Evolutionary conservation across 2,113 vertebrate genomes (phyloP).

Genomic region (Lontra canadensis): DNA sequence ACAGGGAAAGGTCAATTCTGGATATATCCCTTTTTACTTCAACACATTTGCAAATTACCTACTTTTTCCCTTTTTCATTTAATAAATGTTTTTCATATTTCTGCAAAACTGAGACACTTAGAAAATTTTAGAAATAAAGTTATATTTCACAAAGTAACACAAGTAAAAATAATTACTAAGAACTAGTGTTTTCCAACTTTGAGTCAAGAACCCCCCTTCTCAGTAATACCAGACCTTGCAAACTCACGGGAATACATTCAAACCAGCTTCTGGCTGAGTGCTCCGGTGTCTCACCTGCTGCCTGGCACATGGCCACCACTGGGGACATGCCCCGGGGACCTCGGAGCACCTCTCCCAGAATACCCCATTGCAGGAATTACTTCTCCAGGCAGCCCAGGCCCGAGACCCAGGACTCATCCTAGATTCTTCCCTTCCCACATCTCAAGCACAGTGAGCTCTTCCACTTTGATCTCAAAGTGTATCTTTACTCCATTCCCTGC

Average conservation of each 20-base stretch:
- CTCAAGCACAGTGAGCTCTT: not conserved
- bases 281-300: accelerated
- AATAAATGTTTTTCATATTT: not conserved
- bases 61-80: not conserved
- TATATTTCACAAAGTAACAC: not conserved
- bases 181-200: not conserved
- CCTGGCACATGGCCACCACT: accelerated
- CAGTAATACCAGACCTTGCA: not conserved
- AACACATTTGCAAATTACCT: not conserved
- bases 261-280: not conserved
- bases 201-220: not conserved
- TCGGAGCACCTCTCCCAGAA: not conserved
- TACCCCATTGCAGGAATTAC: not conserved
- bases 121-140: not conserved
- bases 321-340: not conserved
- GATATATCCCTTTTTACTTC: not conserved
- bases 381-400: not conserved
- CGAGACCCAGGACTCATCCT: not conserved
- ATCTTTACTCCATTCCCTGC: not conserved
- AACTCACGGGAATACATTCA: accelerated
- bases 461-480: not conserved
- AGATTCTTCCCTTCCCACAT: no score
- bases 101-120: not conserved
- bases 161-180: not conserved
- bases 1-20: not conserved